Base-by-base conservation (phyloP, 1,140 invertebrate genomes). In the Euura saliciscinereae region DNA sequence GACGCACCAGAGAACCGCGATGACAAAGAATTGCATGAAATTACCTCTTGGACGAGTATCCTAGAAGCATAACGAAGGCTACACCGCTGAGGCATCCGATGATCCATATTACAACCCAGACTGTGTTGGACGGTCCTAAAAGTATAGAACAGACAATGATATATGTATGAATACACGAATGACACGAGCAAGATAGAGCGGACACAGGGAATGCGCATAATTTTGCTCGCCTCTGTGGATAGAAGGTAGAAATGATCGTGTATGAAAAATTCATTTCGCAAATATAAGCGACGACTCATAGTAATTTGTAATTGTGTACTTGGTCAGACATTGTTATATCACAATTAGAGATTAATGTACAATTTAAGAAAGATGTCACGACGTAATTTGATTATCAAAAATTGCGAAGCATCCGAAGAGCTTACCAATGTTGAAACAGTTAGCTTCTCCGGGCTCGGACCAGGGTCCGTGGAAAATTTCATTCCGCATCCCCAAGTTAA, bases 361-460 rank as follows among this genome's bases (percentile, higher is more conserved):
- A 28, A 28, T 28, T 28, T 28, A 28, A 28, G 28, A 28, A 28
- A 28, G 28, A 28, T 28, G 28, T 28, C 28, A 28, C 28, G 28
- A 28, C 28, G 28, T 28, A 28, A 28, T 28, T 28, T 28, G 28
- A 28, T 28, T 28, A 28, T 28, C 28, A 28, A 28, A 28, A 28
- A 28, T 28, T 28, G 0, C 0, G 28, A 5, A n/a, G 51, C 13
- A 59, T 3, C 51, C 0, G 3, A 59, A 59, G 13, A 2, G 3
- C 69, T 79, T 78, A 86, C 86, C 82, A 73, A 80, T 76, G 28
- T 78, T 84, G 69, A 84, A 87, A 74, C 88, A 89, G 66, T 80
- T 86, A 71, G 82, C 84, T 74, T 87, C 85, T 5, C 85, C 85
- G 43, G 79, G 64, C 5, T 80, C 77, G 4, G 87, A 88, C 88